A percentile compares a stretch with the other conserved stretches of the same genome.
These are phyloP conservation scores for Oncorhynchus gorbuscha DNA, from an alignment of 2,113 vertebrate genomes.

Conservation along the genomic window DNA sequence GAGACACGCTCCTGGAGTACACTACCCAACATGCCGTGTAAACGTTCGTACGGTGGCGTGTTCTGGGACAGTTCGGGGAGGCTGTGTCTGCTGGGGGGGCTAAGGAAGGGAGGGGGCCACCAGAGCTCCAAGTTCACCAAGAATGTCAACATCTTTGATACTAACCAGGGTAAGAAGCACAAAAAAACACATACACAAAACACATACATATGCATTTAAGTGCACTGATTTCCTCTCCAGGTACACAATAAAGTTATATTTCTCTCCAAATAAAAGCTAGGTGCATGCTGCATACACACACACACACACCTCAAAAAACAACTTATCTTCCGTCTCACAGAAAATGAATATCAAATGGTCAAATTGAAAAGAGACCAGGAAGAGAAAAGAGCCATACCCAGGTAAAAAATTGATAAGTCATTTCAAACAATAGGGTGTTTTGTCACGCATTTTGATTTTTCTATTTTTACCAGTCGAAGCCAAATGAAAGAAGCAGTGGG, in stretches of 20 bases:
- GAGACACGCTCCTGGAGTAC: slow-evolving; percentile 87
- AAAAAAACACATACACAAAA: background rate
- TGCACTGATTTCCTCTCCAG: background rate
- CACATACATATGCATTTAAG: background rate
- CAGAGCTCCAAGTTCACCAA: slow-evolving; percentile 94
- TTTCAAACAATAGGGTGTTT: slow-evolving; percentile 45
- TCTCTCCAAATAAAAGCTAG: background rate
- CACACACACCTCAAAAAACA: slow-evolving; percentile 38
- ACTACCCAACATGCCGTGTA: slow-evolving; percentile 88
- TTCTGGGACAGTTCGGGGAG: slow-evolving; percentile 78
- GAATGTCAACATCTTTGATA: slow-evolving; percentile 91
- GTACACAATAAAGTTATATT: background rate
- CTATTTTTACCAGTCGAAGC: slow-evolving; percentile 19
- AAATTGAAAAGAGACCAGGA: slow-evolving; percentile 50
- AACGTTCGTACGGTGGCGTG: slow-evolving; percentile 89
- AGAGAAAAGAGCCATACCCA: slow-evolving; percentile 27
- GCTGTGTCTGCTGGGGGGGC: slow-evolving; percentile 90
- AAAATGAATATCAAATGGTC: slow-evolving; percentile 55
- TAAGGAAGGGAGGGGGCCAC: slow-evolving; percentile 89
- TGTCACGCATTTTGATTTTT: slow-evolving; percentile 29
- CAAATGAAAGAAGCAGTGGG: slow-evolving; percentile 47
- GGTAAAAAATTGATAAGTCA: slow-evolving; percentile 63
- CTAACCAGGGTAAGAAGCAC: slow-evolving; percentile 84
- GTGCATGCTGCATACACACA: background rate
- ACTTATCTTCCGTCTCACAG: slow-evolving; percentile 31